Conservation (phyloP, 2,113 vertebrate species). For the Hyla sarda region DNA sequence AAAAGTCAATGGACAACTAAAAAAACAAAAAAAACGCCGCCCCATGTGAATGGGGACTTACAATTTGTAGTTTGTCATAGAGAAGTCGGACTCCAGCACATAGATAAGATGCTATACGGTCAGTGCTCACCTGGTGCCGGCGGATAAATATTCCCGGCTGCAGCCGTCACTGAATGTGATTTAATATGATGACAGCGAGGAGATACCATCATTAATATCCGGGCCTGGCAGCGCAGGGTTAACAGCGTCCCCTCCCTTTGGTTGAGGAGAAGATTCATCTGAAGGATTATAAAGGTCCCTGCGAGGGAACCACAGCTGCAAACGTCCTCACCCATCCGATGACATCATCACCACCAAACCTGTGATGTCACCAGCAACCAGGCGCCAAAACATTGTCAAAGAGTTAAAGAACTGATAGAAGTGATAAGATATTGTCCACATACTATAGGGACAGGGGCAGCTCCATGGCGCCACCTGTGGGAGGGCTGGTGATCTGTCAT, state of each 20-base stretch:
- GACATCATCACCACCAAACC: background rate
- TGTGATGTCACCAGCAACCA: background rate
- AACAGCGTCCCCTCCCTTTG: background rate
- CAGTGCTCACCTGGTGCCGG: background rate
- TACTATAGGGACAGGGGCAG: too few relatives aligned
- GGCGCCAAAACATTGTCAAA: background rate
- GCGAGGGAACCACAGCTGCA: slow-evolving; percentile 8
- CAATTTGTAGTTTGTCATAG: too few relatives aligned
- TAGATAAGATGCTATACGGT: too few relatives aligned
- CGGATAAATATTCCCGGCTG: background rate
- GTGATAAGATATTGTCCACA: too few relatives aligned
- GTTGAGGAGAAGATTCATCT: background rate
- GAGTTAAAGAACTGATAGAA: too few relatives aligned
- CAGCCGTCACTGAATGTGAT: background rate
- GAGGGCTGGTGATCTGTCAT: background rate
- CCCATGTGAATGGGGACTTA: too few relatives aligned
- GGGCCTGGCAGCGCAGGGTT: background rate
- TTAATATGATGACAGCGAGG: background rate
- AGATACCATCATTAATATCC: slow-evolving; percentile 13
- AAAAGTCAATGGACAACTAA: too few relatives aligned
- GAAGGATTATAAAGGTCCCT: background rate
- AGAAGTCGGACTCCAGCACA: too few relatives aligned
- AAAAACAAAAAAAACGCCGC: too few relatives aligned
- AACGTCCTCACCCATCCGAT: slow-evolving; percentile 10
- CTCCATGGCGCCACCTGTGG: background rate